Conservation (phyloP, 2,797 vertebrate species). For the Karalla daura region DNA sequence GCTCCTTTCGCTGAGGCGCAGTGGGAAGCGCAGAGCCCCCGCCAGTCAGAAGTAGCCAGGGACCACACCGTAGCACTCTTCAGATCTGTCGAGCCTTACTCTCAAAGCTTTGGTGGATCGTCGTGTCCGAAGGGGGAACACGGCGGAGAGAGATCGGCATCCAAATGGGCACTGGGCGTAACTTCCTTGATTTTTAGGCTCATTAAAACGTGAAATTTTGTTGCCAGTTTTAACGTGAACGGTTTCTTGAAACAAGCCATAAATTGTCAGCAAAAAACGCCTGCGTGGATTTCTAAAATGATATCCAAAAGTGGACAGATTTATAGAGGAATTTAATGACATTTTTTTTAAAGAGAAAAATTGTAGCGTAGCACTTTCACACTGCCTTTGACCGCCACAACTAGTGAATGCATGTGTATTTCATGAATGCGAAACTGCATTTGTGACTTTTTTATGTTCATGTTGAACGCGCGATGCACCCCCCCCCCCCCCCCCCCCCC, state of each 20-base stretch:
- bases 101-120: conserved; percentile 6
- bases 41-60: conserved; percentile 26
- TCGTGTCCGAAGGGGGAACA: conserved; percentile 5
- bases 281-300: too few species aligned
- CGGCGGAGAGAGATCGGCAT: not conserved
- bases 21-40: conserved; percentile 38
- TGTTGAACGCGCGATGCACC: conserved; percentile 75
- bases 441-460: conserved; percentile 82
- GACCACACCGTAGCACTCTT: conserved; percentile 15
- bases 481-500: too few species aligned
- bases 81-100: conserved; percentile 11
- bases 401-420: conserved; percentile 56
- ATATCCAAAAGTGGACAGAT: too few species aligned
- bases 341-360: too few species aligned
- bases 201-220: not conserved
- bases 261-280: not conserved
- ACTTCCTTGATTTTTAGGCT: not conserved
- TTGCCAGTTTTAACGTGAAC: not conserved
- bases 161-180: not conserved
- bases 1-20: conserved; percentile 27
- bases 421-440: conserved; percentile 72
- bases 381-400: conserved; percentile 59
- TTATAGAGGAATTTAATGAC: too few species aligned
- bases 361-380: conserved; percentile 65
- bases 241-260: not conserved